These are phyloP conservation scores for Patiria pectinifera DNA, from an alignment of 53 echinoderm and acorn worm species.

Conservation along the genomic window DNA sequence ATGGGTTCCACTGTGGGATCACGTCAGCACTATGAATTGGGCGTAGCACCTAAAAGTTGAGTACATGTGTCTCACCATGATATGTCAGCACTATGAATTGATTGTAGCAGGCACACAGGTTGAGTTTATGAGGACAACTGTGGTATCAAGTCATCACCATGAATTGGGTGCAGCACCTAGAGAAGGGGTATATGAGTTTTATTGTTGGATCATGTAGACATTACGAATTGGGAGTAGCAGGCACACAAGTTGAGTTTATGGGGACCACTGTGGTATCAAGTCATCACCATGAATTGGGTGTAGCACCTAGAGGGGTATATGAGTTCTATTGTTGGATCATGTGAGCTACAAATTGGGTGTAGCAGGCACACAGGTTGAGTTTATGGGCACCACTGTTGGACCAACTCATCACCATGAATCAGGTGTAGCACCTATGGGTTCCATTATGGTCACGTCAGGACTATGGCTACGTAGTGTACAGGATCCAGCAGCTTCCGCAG, in stretches of 20 bases:
- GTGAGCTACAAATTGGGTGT: too few species aligned
- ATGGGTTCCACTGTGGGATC: conserved; percentile 28
- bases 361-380: background rate
- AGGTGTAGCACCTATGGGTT: background rate
- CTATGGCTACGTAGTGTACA: conserved; percentile 88
- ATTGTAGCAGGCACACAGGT: too few species aligned
- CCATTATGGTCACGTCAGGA: background rate
- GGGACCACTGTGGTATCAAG: too few species aligned
- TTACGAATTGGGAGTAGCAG: background rate
- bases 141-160: too few species aligned
- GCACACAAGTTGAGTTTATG: too few species aligned
- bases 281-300: background rate
- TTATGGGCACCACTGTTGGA: background rate
- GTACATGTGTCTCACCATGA: background rate
- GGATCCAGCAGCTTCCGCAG: conserved; percentile 85
- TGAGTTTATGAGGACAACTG: too few species aligned
- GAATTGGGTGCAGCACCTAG: too few species aligned
- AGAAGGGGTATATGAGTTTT: too few species aligned
- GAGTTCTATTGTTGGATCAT: too few species aligned
- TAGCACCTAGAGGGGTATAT: background rate
- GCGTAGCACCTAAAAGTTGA: background rate
- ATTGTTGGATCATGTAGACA: too few species aligned
- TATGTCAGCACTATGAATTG: conserved; percentile 63
- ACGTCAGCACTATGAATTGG: conserved; percentile 62
- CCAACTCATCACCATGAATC: background rate